Conservation (phyloP, 2,113 vertebrate genomes). For the Cavia aperea region DNA sequence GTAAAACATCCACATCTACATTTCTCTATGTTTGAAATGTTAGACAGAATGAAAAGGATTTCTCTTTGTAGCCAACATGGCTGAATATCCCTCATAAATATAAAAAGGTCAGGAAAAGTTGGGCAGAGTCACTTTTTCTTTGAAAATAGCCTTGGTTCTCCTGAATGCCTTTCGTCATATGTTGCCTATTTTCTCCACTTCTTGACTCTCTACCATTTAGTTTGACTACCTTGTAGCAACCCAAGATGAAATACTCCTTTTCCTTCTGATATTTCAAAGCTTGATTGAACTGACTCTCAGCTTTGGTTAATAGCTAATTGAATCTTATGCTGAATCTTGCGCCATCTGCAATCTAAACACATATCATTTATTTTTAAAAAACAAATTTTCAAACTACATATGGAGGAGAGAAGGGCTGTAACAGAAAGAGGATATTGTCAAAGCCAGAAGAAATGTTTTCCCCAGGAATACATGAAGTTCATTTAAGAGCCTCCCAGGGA, state of each 20-base stretch:
- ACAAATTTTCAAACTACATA: background rate
- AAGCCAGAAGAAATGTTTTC: background rate
- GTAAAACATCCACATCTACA: constrained; percentile 59
- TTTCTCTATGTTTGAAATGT: constrained; percentile 54
- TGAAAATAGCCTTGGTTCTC: background rate
- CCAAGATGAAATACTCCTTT: background rate
- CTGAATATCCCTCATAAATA: background rate
- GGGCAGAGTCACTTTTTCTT: background rate
- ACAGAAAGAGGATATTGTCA: background rate
- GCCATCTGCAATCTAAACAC: background rate
- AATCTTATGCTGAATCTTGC: background rate
- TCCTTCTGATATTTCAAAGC: background rate
- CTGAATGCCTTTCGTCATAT: background rate
- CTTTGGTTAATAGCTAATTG: background rate
- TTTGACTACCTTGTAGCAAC: background rate
- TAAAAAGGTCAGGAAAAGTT: background rate
- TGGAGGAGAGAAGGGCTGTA: background rate
- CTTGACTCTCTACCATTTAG: background rate
- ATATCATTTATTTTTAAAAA: background rate
- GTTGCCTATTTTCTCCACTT: background rate
- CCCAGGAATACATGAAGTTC: background rate
- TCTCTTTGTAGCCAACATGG: background rate
- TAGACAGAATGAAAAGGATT: constrained; percentile 26
- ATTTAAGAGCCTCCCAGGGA: background rate
- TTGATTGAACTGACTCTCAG: background rate